These are phyloP conservation scores for Antheraea assamensis DNA, from an alignment of 2,888 invertebrate species.

Conservation along the genomic window DNA sequence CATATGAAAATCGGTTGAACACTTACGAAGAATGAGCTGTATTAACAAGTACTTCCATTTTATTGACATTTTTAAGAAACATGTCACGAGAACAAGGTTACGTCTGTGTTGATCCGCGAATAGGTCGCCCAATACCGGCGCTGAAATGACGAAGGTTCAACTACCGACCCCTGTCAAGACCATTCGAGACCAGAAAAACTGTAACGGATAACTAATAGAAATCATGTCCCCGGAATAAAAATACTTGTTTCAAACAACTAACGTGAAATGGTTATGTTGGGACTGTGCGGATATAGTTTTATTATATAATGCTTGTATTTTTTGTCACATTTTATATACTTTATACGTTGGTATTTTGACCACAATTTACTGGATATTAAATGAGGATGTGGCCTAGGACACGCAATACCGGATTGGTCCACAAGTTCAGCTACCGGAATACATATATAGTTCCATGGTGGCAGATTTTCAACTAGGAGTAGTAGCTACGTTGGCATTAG, in stretches of 20 bases:
- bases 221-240: slow-evolving; percentile 13
- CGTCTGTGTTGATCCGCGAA: background rate
- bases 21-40: no score
- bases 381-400: no score
- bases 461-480: no score
- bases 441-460: no score
- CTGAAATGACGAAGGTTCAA: slow-evolving; percentile 22
- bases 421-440: no score
- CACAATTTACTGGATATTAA: no score
- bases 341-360: no score
- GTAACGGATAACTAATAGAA: slow-evolving; percentile 20
- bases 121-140: slow-evolving; percentile 6
- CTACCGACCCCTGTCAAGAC: slow-evolving; percentile 21
- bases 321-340: background rate
- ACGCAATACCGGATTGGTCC: no score
- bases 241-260: slow-evolving; percentile 1
- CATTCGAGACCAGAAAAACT: slow-evolving; percentile 22
- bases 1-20: no score
- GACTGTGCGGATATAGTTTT: background rate
- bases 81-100: slow-evolving; percentile 5
- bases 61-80: background rate
- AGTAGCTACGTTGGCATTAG: no score
- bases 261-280: background rate
- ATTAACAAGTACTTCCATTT: no score
- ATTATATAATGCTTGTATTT: background rate